phyloP scores from a whole-genome alignment of 2,113 vertebrate genomes.

The Athene noctua region DNA sequence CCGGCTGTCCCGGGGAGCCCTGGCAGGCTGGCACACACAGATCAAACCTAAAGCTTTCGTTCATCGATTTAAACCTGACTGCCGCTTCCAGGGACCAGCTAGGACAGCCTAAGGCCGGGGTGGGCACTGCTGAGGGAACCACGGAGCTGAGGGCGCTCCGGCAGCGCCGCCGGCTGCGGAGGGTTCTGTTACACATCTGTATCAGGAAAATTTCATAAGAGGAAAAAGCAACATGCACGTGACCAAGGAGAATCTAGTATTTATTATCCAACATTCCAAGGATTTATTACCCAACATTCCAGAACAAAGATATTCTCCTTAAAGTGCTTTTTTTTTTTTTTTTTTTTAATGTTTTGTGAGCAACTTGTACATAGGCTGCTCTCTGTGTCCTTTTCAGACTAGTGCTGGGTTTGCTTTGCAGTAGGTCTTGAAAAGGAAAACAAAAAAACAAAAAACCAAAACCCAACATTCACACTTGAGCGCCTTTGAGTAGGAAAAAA shows the following conservation, averaged over 20 bases:
- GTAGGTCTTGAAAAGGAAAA: neutral
- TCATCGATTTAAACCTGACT: neutral
- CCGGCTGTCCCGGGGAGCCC: neutral
- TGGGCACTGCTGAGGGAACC: no score
- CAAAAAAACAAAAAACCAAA: neutral
- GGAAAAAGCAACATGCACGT: neutral
- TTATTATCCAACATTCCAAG: conserved; percentile 32
- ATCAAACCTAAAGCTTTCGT: neutral
- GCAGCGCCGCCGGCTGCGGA: accelerated
- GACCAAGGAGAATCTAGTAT: neutral
- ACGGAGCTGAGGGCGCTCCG: neutral
- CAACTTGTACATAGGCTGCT: neutral
- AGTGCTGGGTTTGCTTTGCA: neutral
- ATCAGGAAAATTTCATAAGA: neutral
- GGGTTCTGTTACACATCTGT: neutral
- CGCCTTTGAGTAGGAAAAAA: neutral
- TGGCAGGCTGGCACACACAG: accelerated
- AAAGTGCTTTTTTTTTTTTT: conserved; percentile 7
- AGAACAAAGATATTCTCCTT: conserved; percentile 19
- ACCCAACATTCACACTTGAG: neutral
- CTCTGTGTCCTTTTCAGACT: neutral
- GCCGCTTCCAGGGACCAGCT: neutral
- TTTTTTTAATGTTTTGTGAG: neutral
- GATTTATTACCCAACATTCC: conserved; percentile 20
- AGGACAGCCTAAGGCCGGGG: neutral